Evolutionary conservation across 2,888 invertebrate species (phyloP), one percentile per base, ranked within the genome.

Genomic region (Idaea aversata): DNA sequence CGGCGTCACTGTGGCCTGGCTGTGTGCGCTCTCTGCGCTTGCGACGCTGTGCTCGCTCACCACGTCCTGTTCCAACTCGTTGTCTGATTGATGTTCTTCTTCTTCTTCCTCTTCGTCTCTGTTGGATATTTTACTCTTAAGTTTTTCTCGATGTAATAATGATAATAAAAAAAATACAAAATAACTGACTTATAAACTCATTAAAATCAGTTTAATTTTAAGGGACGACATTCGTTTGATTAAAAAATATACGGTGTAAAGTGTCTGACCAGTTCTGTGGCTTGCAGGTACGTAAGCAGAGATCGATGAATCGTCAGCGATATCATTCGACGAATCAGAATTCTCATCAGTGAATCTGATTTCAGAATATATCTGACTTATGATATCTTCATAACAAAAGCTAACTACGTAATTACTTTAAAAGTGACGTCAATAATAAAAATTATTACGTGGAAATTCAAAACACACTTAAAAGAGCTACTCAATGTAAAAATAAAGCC

Each of bases 291-390:
- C 3, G n/a, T n/a, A n/a, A 1, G 25, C 25, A 3, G 25, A 25
- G 3, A 25, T 25, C 1, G 93, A 92, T 1, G 93, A 92, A 72
- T 91, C 93, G 66, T 91, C 93, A 15, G 88, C 91, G 70, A 92
- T 91, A 73, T 93, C 93, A 69, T 86, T 88, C 0, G 93, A 93
- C 34, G 92, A 91, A 77, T 94, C 94, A 0, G 94, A 95, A 72
- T 94, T 94, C 57, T 96, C 96, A 77, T 96, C 96, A 6, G 95
- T 96, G 80, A 95, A 96, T 77, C 94, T 95, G 62, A 96, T 94
- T 73, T 96, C 96, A 64, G 94, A 94, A 65, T 25, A 95, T 88
- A 74, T 94, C 94, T 62, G 94, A 93, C 73, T 94, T 92, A 3
- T 25, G 25, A 25, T 25, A 25, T 25, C 25, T 25, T 25, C 25